These are phyloP conservation scores for Drosophila rhopaloa DNA, from an alignment of 1,140 invertebrate species.

Conservation along the genomic window DNA sequence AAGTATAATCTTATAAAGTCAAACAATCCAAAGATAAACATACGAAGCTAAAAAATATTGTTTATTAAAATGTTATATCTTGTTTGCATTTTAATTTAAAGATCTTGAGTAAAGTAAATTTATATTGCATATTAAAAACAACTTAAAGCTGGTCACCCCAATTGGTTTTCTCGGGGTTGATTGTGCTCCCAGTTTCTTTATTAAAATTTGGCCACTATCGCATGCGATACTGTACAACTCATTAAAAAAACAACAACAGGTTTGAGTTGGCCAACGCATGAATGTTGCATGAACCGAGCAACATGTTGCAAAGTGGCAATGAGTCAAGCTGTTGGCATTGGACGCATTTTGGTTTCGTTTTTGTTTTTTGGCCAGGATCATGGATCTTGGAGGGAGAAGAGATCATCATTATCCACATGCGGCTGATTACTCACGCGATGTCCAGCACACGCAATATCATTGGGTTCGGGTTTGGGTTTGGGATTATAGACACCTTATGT, in stretches of 20 bases:
- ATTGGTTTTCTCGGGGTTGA: constrained; percentile 39
- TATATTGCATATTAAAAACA: neutral
- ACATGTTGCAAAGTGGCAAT: constrained; percentile 61
- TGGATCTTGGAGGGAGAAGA: constrained; percentile 2
- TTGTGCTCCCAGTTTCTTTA: neutral
- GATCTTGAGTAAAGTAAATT: neutral
- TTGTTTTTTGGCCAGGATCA: constrained; percentile 50
- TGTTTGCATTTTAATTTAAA: no score
- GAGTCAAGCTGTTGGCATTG: constrained; percentile 57
- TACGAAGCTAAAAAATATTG: no score
- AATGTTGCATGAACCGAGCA: constrained; percentile 41
- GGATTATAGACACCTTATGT: constrained; percentile 16
- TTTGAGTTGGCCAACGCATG: constrained; percentile 60
- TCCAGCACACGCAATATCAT: constrained; percentile 42
- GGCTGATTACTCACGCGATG: constrained; percentile 63
- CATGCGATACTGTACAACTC: constrained; percentile 50
- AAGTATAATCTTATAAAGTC: no score
- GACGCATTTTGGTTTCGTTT: constrained; percentile 3
- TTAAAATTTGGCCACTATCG: constrained; percentile 27
- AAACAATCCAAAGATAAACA: no score
- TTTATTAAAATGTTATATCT: no score
- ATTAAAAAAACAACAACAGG: constrained; percentile 57
- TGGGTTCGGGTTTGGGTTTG: neutral
- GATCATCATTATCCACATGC: constrained; percentile 56
- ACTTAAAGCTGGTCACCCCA: constrained; percentile 41